Percentiles rank a stretch among this genome's conserved stretches.
phyloP scores from a whole-genome alignment of 2,797 vertebrate genomes.

The Sebastes nivosus region DNA sequence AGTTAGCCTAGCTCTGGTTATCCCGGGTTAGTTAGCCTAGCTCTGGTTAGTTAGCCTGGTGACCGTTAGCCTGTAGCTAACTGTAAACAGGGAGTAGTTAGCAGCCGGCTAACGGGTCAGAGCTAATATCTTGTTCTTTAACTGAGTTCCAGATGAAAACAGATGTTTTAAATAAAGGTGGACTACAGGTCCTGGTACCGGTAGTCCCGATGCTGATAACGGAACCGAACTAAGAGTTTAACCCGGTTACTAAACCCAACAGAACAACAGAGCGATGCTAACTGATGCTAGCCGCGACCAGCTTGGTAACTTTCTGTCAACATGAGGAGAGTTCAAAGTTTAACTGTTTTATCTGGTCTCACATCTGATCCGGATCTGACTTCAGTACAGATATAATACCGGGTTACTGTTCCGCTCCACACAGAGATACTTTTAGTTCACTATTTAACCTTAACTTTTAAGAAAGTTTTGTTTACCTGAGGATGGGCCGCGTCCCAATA shows the following conservation, averaged over 20 bases:
- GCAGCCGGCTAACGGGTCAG: not conserved
- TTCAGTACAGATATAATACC: accelerated
- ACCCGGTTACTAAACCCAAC: not conserved
- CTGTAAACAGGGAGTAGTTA: not conserved
- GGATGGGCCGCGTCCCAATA: slow-evolving; percentile 23
- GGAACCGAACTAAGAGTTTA: not conserved
- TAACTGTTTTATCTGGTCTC: not conserved
- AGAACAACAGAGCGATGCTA: slow-evolving; percentile 14
- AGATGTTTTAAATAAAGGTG: not conserved
- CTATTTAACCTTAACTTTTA: not conserved
- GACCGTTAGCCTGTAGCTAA: not conserved
- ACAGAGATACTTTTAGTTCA: accelerated
- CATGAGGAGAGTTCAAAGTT: not conserved
- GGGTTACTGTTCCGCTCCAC: accelerated
- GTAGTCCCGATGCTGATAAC: not conserved
- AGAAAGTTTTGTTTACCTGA: slow-evolving; percentile 56
- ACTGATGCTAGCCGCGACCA: slow-evolving; percentile 49
- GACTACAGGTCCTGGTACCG: not conserved
- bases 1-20: not conserved
- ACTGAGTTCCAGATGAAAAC: not conserved
- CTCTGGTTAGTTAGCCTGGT: not conserved
- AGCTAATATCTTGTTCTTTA: not conserved
- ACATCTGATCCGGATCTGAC: not conserved
- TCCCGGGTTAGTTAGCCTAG: too few relatives aligned
- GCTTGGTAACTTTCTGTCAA: slow-evolving; percentile 40